A percentile compares a stretch with the other conserved stretches of the same genome.
These are phyloP conservation scores for Argynnis bischoffii DNA, from an alignment of 2,888 invertebrate species.

Conservation along the genomic window DNA sequence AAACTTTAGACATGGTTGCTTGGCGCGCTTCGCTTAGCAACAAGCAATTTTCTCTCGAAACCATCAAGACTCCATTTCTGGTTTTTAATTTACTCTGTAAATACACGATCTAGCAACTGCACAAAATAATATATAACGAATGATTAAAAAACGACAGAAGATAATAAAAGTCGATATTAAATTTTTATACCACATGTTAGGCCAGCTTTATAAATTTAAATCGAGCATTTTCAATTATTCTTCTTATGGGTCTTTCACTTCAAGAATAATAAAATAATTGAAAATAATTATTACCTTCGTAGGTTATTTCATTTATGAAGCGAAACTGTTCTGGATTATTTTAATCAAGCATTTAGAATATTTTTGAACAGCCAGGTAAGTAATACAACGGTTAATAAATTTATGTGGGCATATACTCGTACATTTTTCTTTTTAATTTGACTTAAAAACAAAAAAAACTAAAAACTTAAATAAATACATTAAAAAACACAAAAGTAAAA, in stretches of 20 bases:
- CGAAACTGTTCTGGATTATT: no score
- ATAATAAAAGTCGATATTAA: constrained; percentile 18
- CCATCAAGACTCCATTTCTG: constrained; percentile 30
- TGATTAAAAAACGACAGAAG: constrained; percentile 13
- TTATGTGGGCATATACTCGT: no score
- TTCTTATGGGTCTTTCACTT: background rate
- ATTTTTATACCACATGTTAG: constrained; percentile 46
- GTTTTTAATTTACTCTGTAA: constrained; percentile 31
- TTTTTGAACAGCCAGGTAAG: no score
- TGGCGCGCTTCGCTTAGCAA: constrained; percentile 24
- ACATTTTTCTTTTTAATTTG: no score
- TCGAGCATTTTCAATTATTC: constrained; percentile 7
- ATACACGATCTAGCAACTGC: constrained; percentile 24
- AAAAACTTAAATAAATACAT: no score
- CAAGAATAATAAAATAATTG: no score
- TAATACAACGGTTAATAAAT: no score
- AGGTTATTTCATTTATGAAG: no score
- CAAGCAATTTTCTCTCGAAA: constrained; percentile 33
- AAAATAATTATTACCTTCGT: no score
- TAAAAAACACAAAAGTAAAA: no score
- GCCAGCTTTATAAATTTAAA: constrained; percentile 50
- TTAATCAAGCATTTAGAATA: no score
- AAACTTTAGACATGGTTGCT: constrained; percentile 6
- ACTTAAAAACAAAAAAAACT: no score
- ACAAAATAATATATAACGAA: constrained; percentile 27